phyloP scores from a whole-genome alignment of 1,140 invertebrate species.

The Mercenaria mercenaria region DNA sequence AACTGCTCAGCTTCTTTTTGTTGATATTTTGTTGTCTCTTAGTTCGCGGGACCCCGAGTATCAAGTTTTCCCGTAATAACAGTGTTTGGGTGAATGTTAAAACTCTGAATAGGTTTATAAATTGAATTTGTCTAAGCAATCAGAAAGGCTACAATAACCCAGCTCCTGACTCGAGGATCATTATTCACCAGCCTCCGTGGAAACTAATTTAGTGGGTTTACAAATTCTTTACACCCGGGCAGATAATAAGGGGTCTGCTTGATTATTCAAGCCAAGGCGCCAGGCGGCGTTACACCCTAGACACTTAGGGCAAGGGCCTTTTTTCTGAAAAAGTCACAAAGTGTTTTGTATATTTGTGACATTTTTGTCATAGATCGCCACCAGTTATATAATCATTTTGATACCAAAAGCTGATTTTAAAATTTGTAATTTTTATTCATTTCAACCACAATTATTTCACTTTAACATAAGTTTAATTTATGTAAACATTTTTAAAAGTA shows the following conservation, averaged over 20 bases:
- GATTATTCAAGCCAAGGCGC: slow-evolving; percentile 26
- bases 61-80: slow-evolving; percentile 62
- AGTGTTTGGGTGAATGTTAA: slow-evolving; percentile 49
- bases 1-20: slow-evolving; percentile 23
- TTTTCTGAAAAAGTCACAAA: neutral
- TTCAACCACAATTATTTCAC: too few relatives aligned
- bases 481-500: too few relatives aligned
- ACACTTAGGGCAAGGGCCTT: neutral
- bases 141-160: slow-evolving; percentile 52
- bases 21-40: slow-evolving; percentile 57
- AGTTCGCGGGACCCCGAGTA: slow-evolving; percentile 34
- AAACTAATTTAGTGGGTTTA: slow-evolving; percentile 56
- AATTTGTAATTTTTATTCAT: too few relatives aligned
- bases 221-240: slow-evolving; percentile 20
- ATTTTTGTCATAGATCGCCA: too few relatives aligned
- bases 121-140: slow-evolving; percentile 67
- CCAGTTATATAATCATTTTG: too few relatives aligned
- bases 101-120: slow-evolving; percentile 63
- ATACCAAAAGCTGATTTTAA: too few relatives aligned
- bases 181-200: slow-evolving; percentile 33
- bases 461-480: too few relatives aligned
- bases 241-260: slow-evolving; percentile 7
- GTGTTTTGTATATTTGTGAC: neutral
- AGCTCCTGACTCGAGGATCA: slow-evolving; percentile 37
- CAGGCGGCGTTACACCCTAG: neutral